Percentiles rank a stretch among this genome's conserved stretches.
Evolutionary conservation across 1,140 invertebrate species (phyloP).

Genomic region (Drosophila ogumai): DNA sequence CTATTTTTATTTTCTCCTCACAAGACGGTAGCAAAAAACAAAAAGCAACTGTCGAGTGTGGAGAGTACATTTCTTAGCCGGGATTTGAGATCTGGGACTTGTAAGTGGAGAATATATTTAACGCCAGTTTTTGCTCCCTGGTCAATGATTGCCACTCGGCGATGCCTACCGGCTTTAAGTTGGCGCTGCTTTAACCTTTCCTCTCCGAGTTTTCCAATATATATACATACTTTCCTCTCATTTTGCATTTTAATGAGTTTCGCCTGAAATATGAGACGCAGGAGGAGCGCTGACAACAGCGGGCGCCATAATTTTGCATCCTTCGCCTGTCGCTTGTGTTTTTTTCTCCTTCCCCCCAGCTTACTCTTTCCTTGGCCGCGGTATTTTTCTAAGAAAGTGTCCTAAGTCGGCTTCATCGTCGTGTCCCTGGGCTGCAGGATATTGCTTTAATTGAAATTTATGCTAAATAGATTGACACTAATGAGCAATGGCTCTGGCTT

Average conservation of each 20-base stretch:
- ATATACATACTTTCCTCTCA: conserved; percentile 65
- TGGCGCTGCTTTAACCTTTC: conserved; percentile 4
- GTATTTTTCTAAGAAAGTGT: conserved; percentile 55
- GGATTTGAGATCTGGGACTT: conserved; percentile 29
- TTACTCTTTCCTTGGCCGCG: conserved; percentile 3
- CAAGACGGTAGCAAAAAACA: conserved; percentile 1
- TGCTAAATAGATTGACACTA: conserved; percentile 83
- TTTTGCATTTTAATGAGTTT: conserved; percentile 82
- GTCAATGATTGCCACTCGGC: conserved; percentile 31
- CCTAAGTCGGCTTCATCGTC: conserved; percentile 55
- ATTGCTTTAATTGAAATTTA: conserved; percentile 83
- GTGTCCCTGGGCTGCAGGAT: conserved; percentile 65
- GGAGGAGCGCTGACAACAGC: conserved; percentile 37
- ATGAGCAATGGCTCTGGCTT: conserved; percentile 72
- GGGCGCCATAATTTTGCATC: conserved; percentile 64
- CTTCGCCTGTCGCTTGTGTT: conserved; percentile 37
- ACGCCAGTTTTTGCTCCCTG: conserved; percentile 11
- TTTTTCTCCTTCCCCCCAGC: neutral
- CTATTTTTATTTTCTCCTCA: conserved; percentile 5
- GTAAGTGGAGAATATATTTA: neutral
- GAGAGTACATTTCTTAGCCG: conserved; percentile 28
- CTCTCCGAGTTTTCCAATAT: conserved; percentile 52
- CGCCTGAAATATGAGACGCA: conserved; percentile 64
- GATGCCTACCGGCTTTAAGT: neutral
- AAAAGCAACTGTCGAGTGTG: conserved; percentile 7